These are phyloP conservation scores for Agriopis leucophaearia DNA, from an alignment of 2,888 invertebrate species.

Conservation along the genomic window DNA sequence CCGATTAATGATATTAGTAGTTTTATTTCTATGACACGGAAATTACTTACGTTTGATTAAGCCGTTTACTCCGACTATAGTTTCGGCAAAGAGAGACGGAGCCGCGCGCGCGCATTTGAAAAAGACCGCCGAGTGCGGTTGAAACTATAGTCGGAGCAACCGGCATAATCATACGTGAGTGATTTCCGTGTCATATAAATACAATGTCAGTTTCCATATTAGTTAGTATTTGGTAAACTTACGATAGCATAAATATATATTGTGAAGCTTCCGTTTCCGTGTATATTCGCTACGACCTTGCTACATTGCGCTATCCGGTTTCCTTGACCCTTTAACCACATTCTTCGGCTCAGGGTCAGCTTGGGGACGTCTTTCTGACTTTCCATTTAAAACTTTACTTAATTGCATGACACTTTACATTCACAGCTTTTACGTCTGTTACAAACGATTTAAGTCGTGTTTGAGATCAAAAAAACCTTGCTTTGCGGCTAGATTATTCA, in stretches of 20 bases:
- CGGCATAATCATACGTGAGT: no score
- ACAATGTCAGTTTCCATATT: no score
- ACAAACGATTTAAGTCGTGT: background rate
- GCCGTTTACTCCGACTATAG: no score
- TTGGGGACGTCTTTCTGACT: conserved; percentile 2
- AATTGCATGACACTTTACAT: conserved; percentile 15
- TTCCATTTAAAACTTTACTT: conserved; percentile 21
- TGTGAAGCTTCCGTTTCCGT: conserved; percentile 11
- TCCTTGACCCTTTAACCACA: conserved; percentile 30
- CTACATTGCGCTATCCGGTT: conserved; percentile 21
- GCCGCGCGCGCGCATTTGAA: no score
- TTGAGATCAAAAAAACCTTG: background rate
- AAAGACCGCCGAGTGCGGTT: no score
- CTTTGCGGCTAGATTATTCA: background rate
- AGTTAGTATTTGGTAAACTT: no score
- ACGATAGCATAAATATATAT: background rate
- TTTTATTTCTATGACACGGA: no score
- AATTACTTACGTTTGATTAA: no score
- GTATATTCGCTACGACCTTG: conserved; percentile 34
- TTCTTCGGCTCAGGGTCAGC: conserved; percentile 28
- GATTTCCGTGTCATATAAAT: no score
- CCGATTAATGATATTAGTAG: background rate
- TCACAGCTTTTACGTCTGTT: background rate
- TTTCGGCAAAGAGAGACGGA: no score
- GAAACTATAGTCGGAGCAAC: no score